Evolutionary conservation across 2,888 invertebrate species (phyloP).

Genomic region (Balanococcus diminutus): DNA sequence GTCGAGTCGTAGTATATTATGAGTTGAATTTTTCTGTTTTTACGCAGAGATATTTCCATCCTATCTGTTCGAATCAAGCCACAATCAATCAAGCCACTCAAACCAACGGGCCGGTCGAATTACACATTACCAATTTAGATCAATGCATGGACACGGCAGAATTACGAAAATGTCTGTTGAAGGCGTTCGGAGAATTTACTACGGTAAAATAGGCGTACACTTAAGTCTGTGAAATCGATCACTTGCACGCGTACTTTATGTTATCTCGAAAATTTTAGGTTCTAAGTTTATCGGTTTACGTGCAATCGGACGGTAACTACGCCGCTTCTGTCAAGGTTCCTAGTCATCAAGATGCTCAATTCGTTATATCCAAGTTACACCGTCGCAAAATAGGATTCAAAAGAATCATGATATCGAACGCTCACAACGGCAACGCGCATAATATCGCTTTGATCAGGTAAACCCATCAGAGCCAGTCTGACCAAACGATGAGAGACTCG

Average conservation of each 20-base stretch:
- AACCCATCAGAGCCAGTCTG: too few species aligned
- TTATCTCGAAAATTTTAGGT: constrained; percentile 65
- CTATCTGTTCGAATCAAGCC: constrained; percentile 48
- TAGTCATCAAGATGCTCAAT: constrained; percentile 70
- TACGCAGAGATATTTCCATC: constrained; percentile 56
- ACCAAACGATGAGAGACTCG: too few species aligned
- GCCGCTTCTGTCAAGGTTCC: constrained; percentile 75
- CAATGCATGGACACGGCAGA: constrained; percentile 71
- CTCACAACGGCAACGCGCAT: constrained; percentile 68
- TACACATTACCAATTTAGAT: constrained; percentile 74
- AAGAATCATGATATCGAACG: constrained; percentile 77
- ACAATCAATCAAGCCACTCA: neutral
- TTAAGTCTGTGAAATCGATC: too few species aligned
- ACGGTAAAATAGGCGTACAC: constrained; percentile 57
- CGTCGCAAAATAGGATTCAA: constrained; percentile 81
- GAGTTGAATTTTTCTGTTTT: neutral
- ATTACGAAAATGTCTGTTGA: constrained; percentile 69
- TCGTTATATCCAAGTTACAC: constrained; percentile 81
- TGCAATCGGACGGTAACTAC: constrained; percentile 71
- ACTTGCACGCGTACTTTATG: too few species aligned
- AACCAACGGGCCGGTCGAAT: constrained; percentile 63
- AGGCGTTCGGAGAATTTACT: constrained; percentile 67
- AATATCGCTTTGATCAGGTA: constrained; percentile 66
- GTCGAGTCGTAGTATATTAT: too few species aligned
- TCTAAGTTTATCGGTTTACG: constrained; percentile 68